Base-by-base conservation (phyloP, 2,888 invertebrate species). In the Hydrotaea cyrtoneurina region DNA sequence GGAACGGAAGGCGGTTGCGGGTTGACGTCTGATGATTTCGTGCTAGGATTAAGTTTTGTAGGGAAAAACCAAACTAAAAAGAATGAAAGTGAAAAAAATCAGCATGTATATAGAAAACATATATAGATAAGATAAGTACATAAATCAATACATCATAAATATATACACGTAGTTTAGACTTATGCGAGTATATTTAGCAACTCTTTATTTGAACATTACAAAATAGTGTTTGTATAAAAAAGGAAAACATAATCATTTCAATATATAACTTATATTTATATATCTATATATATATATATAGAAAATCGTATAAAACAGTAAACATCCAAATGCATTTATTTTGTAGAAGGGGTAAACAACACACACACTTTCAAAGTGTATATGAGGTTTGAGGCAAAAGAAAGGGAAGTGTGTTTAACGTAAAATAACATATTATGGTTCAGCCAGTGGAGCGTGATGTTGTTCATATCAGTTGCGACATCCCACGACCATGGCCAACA, bases 401-500 rank as follows among this genome's bases (percentile, higher is more conserved):
- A 4, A 31, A 7, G 31, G 31, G 31, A 7, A 31, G 31, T 31
- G 31, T 31, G n/a, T 53, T 53, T 53, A 73, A 57, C 62, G 50
- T 79, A 31, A 62, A 53, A 21, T 39, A 50, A 21, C 71, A 43
- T 55, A 53, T 71, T 77, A 39, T 31, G 19, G 55, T 8, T 26
- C n/a, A 4, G 15, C 43, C 4, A 66, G 15, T 7, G n/a, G 13
- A 1, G 15, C 2, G 13, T 50, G 50, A 19, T 31, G 36, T 13
- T 50, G 15, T 36, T 62, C 13, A 36, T 39, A 76, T 86, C 84
- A 88, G 57, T 84, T 89, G 76, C 91, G 89, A 76, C 89, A 88
- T 10, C 97, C 97, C 15, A 98, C 94, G 1, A 98, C 96, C 95
- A 98, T 96, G 0, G 98, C 96, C 19, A 99, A 93, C 1, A 99